A percentile compares a stretch with the other conserved stretches of the same genome.
These are phyloP conservation scores for Hemibates koningsi DNA, from an alignment of 2,113 vertebrate species.

Conservation along the genomic window DNA sequence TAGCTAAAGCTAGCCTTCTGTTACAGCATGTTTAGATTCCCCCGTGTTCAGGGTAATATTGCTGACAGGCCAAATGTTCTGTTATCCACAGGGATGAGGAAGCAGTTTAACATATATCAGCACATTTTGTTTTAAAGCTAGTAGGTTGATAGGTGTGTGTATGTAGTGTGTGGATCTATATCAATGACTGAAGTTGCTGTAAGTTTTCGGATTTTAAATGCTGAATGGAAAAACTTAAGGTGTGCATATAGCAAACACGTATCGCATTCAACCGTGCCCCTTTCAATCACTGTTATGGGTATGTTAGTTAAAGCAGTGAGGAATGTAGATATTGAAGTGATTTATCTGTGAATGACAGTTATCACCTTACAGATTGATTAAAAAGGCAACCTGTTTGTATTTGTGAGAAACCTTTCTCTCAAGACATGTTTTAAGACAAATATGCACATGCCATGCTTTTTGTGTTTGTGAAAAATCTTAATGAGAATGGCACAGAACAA, in stretches of 20 bases:
- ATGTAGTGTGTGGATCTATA: not conserved
- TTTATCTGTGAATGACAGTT: not conserved
- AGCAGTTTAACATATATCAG: not conserved
- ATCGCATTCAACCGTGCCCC: not conserved
- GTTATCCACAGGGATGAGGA: not conserved
- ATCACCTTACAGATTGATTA: not conserved
- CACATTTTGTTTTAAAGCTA: conserved; percentile 2
- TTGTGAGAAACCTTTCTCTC: not conserved
- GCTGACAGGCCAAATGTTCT: not conserved
- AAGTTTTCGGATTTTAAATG: not conserved
- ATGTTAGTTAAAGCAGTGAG: not conserved
- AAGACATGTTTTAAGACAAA: not conserved
- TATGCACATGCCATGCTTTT: not conserved
- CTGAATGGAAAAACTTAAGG: not conserved
- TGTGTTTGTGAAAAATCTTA: not conserved
- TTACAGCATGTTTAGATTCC: conserved; percentile 9
- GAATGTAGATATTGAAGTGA: not conserved
- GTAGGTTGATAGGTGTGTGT: not conserved
- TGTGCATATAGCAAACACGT: not conserved
- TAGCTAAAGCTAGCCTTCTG: not conserved
- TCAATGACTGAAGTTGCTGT: not conserved
- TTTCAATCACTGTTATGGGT: not conserved
- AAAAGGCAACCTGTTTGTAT: not conserved
- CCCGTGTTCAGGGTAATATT: not conserved
- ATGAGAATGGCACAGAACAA: not conserved